Base-by-base conservation (phyloP, 2,797 vertebrate genomes). In the Microctenopoma stevenorrisi region DNA sequence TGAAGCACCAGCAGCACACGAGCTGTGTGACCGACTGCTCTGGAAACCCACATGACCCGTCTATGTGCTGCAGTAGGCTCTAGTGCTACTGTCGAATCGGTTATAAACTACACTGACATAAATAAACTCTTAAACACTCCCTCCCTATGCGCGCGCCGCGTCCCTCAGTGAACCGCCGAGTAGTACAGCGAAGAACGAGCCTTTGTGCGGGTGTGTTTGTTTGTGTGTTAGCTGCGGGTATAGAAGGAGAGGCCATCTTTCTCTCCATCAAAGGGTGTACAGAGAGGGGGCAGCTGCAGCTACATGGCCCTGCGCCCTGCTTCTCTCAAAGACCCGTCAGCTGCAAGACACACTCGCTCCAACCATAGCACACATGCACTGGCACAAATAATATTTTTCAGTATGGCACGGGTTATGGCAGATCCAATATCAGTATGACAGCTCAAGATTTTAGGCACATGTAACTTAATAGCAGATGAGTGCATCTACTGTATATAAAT, bases 271-370 rank as follows among this genome's bases (percentile, higher is more conserved):
- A 94, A 93, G 92, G 86, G 87, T 9, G 78, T 85, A 92, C 87
- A 91, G 90, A 92, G 81, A 92, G 64, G 79, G 84, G 87, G 91
- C 94, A 94, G 94, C 94, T 94, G 94, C 92, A 90, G 89, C 78
- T 78, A 59, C 90, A 88, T 94, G 92, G 92, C 90, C 82, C 67
- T 1, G 71, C 48, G 93, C 92, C 92, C 88, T 81, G 86, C 25
- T 74, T 75, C 68, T 80, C 87, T 89, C 68, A 91, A 89, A 90
- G 79, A 73, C 84, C 80, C 47, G 91, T 93, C 92, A 93, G 92
- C 91, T 89, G 91, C 84, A 76, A 87, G 74, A 79, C 82, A 82
- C 81, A 71, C 73, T 64, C 50, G 54, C 74, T 78, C 59, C 44
- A 40, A 65, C 64, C 63, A 18, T 51, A 49, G 57, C 68, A 47